These are phyloP conservation scores for Philereme vetulata DNA, from an alignment of 2,888 invertebrate genomes.

Conservation along the genomic window DNA sequence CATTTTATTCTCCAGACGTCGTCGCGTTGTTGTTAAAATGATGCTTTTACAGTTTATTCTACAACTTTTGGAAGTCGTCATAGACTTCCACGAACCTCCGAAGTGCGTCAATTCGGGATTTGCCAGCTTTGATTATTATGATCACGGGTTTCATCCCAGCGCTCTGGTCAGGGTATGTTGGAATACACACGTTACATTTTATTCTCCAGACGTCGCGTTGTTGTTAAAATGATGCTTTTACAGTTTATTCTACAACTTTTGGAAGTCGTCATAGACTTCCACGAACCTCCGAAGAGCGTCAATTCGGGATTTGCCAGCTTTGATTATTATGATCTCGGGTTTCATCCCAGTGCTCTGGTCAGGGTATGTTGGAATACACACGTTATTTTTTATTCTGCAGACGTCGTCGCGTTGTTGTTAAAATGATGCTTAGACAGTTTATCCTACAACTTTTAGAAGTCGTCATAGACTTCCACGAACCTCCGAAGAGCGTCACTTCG, in stretches of 20 bases:
- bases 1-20: too few relatives aligned
- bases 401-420: too few relatives aligned
- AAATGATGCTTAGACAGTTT: constrained; percentile 79
- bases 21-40: too few relatives aligned
- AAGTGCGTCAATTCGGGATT: constrained; percentile 97
- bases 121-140: constrained; percentile 97
- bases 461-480: constrained; percentile 97
- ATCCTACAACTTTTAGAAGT: constrained; percentile 85
- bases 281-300: constrained; percentile 93
- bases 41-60: constrained; percentile 83
- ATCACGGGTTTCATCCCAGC: constrained; percentile 91
- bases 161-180: constrained; percentile 89
- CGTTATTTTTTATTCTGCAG: too few relatives aligned
- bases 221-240: constrained; percentile 74
- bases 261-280: constrained; percentile 97
- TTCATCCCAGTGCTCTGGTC: constrained; percentile 89
- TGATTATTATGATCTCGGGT: constrained; percentile 95
- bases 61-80: constrained; percentile 90
- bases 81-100: constrained; percentile 96
- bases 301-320: constrained; percentile 98
- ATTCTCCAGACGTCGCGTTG: too few relatives aligned
- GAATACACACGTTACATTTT: not conserved
- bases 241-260: constrained; percentile 67
- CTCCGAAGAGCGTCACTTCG: constrained; percentile 93
- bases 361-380: constrained; percentile 83